A percentile compares a stretch with the other conserved stretches of the same genome.
Evolutionary conservation across 2,113 vertebrate species (phyloP).

Genomic region (Cavia porcellus): DNA sequence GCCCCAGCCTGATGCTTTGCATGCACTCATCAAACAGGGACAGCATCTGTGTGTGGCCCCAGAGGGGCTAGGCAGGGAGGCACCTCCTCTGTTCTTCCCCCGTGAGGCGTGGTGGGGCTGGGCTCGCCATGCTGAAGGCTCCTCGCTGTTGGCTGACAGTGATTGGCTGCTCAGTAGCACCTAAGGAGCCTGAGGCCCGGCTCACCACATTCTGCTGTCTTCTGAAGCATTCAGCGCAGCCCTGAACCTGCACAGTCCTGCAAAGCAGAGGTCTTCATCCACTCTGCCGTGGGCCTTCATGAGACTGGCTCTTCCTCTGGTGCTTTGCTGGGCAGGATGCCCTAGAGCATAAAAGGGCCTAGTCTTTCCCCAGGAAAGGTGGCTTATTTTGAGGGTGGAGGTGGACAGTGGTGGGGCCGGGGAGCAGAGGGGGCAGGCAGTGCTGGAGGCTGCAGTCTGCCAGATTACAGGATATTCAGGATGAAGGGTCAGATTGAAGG

Average conservation of each 20-base stretch:
- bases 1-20: neutral
- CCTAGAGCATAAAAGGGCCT: neutral
- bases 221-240: neutral
- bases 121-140: rapidly evolving
- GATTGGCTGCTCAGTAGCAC: rapidly evolving
- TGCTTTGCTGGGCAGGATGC: too few relatives aligned
- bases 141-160: neutral
- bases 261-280: rapidly evolving
- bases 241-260: neutral
- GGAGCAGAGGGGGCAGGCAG: neutral
- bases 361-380: neutral
- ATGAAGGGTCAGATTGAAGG: rapidly evolving
- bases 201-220: neutral
- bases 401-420: neutral
- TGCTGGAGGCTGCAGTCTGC: neutral
- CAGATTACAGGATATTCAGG: rapidly evolving
- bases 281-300: neutral
- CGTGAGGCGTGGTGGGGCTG: rapidly evolving
- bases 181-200: neutral
- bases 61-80: neutral
- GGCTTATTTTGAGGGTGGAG: neutral
- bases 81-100: neutral
- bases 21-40: neutral
- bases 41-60: neutral
- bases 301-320: rapidly evolving